These are phyloP conservation scores for Pyrocoelia pectoralis DNA, from an alignment of 2,888 invertebrate genomes.

Conservation along the genomic window DNA sequence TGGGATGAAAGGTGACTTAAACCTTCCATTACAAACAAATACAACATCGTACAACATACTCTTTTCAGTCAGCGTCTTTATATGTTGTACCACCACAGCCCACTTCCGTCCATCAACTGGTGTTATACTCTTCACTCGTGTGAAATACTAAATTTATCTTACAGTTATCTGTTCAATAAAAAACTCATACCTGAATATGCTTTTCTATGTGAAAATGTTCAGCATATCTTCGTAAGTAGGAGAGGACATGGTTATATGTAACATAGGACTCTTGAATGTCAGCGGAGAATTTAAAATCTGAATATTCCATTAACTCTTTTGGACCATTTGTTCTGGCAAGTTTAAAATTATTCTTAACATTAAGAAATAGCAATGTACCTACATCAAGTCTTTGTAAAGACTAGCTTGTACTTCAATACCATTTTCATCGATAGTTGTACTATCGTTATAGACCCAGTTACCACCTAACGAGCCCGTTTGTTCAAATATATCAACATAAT, in stretches of 20 bases:
- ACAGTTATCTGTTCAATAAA: background rate
- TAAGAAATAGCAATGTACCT: slow-evolving; percentile 36
- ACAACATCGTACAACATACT: background rate
- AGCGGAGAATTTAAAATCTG: slow-evolving; percentile 69
- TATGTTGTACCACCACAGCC: slow-evolving; percentile 67
- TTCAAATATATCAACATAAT: slow-evolving; percentile 76
- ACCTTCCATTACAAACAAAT: background rate
- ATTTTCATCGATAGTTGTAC: slow-evolving; percentile 76
- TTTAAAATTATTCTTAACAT: too few species aligned
- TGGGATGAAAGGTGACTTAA: slow-evolving; percentile 49
- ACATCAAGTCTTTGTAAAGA: slow-evolving; percentile 92
- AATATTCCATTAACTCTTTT: slow-evolving; percentile 81
- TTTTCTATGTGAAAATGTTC: background rate
- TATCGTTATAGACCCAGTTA: slow-evolving; percentile 89
- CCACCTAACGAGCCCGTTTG: slow-evolving; percentile 81
- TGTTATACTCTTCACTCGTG: slow-evolving; percentile 45
- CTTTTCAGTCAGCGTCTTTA: slow-evolving; percentile 60
- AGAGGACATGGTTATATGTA: background rate
- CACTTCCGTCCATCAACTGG: slow-evolving; percentile 59
- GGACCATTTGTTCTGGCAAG: slow-evolving; percentile 74
- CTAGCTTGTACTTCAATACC: slow-evolving; percentile 87
- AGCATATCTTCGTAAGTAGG: background rate
- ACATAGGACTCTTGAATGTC: slow-evolving; percentile 44
- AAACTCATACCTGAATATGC: background rate
- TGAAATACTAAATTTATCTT: slow-evolving; percentile 47